Evolutionary conservation across 1,140 invertebrate species (phyloP).

Genomic region (Aphidius gifuensis): DNA sequence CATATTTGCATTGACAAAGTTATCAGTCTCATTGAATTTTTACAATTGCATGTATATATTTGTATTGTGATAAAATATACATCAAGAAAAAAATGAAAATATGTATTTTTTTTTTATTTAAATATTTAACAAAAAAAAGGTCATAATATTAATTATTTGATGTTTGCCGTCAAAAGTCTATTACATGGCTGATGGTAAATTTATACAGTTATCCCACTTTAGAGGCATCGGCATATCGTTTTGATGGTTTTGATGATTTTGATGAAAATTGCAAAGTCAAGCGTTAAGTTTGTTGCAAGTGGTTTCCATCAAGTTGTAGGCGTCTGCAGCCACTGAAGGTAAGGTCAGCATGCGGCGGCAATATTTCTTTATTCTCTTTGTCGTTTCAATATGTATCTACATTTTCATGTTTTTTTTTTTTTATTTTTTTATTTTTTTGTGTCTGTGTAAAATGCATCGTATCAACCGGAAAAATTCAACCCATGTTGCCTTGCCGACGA

Average conservation of each 20-base stretch:
- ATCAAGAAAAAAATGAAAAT: too few species aligned
- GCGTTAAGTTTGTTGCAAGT: slow-evolving; percentile 10
- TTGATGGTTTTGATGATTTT: background rate
- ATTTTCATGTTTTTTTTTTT: background rate
- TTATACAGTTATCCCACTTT: too few species aligned
- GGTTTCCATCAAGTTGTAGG: background rate
- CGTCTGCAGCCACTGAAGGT: background rate
- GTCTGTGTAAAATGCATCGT: slow-evolving; percentile 2
- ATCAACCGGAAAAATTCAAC: slow-evolving; percentile 1
- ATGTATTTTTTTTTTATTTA: too few species aligned
- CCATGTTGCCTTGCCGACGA: background rate
- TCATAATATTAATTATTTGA: too few species aligned
- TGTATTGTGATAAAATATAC: too few species aligned
- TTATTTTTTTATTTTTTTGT: background rate
- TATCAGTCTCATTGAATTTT: too few species aligned
- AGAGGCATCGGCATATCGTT: slow-evolving; percentile 5
- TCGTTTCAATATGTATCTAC: background rate
- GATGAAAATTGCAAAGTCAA: slow-evolving; percentile 19
- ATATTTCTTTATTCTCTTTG: slow-evolving; percentile 5
- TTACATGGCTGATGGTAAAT: background rate
- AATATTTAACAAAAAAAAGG: too few species aligned
- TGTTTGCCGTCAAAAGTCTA: slow-evolving; percentile 9
- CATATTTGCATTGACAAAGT: too few species aligned
- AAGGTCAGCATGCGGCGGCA: slow-evolving; percentile 2
- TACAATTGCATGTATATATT: too few species aligned